Evolutionary conservation across 2,888 invertebrate genomes (phyloP), one percentile per base, ranked within the genome.

Genomic region (Pandemis corylana): DNA sequence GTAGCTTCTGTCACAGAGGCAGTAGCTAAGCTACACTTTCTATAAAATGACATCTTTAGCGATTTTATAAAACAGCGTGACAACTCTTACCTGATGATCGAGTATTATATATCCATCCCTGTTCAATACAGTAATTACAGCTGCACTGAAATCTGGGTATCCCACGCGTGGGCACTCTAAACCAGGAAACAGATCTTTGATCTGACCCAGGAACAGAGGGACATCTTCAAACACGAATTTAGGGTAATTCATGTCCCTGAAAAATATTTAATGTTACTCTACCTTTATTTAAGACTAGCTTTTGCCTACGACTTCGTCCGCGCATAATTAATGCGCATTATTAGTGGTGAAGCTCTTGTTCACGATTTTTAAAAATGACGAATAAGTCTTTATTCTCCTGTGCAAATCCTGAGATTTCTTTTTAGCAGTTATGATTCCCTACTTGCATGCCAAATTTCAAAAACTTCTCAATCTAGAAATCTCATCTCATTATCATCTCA

Each of bases 221-320:
- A 98, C 97, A 88, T 99, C 99, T 84, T 98, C 98, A 84, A 96
- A 98, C 36, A 98, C 96, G 87, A 99, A 98, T 90, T 99, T 99
- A 0, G 99, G 98, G 81, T 98, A 95, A 90, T 98, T 99, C 97
- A 98, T 98, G 84, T 98, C 98, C 81, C 98, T 95, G 82, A 76
- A 59, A 75, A 66, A 68, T 46, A 65, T 9, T 0, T 41, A 13
- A 70, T 7, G 1, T 6, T 36, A 13, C 36, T 46, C 5, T 12
- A 46, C 2, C 28, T 4, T 36, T 36, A 36, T 36, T 36, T 20
- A 64, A 64, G 6, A 49, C 49, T 12, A 10, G 28, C 28, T 4
- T 4, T 36, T 36, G 28, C 28, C 28, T 4, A 36, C 28, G 4
- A 36, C 28, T 36, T 36, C 28, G 4, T 36, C 28, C 28, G 28